phyloP scores from a whole-genome alignment of 2,797 vertebrate species.

The Philypnodon macrostomus region DNA sequence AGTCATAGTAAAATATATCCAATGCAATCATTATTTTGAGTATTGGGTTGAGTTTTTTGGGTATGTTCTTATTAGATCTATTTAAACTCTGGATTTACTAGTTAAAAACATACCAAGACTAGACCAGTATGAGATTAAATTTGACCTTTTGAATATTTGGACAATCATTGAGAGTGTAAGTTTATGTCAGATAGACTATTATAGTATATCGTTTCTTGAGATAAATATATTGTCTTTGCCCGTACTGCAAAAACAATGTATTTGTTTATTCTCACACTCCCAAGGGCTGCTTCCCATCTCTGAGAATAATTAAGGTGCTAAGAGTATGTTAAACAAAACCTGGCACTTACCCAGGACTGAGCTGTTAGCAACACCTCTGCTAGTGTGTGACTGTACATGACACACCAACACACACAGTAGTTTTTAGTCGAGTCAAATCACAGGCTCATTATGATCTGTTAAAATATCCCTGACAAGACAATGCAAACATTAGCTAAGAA shows the following conservation, averaged over 20 bases:
- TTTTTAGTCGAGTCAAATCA: slow-evolving; percentile 12
- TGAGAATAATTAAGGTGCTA: slow-evolving; percentile 22
- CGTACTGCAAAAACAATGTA: too few species aligned
- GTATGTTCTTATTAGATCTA: too few species aligned
- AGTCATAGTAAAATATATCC: too few species aligned
- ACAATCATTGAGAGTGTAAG: too few species aligned
- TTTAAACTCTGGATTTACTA: too few species aligned
- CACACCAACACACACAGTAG: slow-evolving; percentile 6
- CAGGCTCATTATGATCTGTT: slow-evolving; percentile 8
- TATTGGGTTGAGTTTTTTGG: too few species aligned
- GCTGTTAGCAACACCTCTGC: slow-evolving; percentile 6
- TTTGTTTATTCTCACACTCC: slow-evolving; percentile 17
- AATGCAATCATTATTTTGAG: too few species aligned
- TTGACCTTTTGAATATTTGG: too few species aligned
- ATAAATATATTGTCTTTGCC: too few species aligned
- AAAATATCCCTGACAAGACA: slow-evolving; percentile 41
- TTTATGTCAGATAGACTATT: slow-evolving; percentile 31
- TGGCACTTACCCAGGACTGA: slow-evolving; percentile 13
- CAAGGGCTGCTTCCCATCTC: slow-evolving; percentile 18
- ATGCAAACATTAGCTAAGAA: slow-evolving; percentile 38
- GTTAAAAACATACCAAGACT: too few species aligned
- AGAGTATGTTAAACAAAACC: slow-evolving; percentile 33
- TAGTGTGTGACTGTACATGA: slow-evolving; percentile 4
- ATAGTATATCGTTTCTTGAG: too few species aligned
- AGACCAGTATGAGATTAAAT: too few species aligned